phyloP scores from a whole-genome alignment of 2,888 invertebrate genomes.

The Polydrusus cervinus region DNA sequence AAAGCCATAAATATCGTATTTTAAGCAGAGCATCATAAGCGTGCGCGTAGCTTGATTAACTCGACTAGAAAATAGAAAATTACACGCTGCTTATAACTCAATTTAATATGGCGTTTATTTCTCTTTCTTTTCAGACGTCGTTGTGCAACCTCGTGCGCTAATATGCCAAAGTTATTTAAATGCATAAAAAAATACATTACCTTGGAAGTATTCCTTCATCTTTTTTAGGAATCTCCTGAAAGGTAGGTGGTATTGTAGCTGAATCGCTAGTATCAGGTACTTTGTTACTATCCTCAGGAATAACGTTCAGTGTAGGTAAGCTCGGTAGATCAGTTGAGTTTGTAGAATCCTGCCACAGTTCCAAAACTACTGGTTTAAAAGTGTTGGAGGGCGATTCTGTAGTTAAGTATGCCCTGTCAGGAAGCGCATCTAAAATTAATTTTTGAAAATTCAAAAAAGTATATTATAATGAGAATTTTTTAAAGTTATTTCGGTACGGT shows the following conservation, averaged over 20 bases:
- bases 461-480: background rate
- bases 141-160: too few relatives aligned
- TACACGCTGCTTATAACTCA: too few relatives aligned
- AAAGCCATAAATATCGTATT: too few relatives aligned
- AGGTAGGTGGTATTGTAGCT: conserved; percentile 32
- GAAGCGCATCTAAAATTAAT: conserved; percentile 46
- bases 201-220: conserved; percentile 48
- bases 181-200: conserved; percentile 6
- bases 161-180: background rate
- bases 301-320: conserved; percentile 24
- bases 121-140: too few relatives aligned
- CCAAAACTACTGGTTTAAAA: conserved; percentile 28
- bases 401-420: conserved; percentile 28
- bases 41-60: too few relatives aligned
- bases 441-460: background rate
- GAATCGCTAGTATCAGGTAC: conserved; percentile 55
- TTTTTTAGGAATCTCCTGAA: conserved; percentile 50
- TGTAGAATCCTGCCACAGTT: conserved; percentile 39
- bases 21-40: too few relatives aligned
- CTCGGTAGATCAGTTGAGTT: conserved; percentile 26
- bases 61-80: too few relatives aligned
- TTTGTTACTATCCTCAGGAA: conserved; percentile 57
- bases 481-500: too few relatives aligned
- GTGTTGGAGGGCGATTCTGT: conserved; percentile 45
- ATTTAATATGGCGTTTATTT: too few relatives aligned